Conservation (phyloP, 2,888 invertebrate genomes). For the Resseliella maxima region DNA sequence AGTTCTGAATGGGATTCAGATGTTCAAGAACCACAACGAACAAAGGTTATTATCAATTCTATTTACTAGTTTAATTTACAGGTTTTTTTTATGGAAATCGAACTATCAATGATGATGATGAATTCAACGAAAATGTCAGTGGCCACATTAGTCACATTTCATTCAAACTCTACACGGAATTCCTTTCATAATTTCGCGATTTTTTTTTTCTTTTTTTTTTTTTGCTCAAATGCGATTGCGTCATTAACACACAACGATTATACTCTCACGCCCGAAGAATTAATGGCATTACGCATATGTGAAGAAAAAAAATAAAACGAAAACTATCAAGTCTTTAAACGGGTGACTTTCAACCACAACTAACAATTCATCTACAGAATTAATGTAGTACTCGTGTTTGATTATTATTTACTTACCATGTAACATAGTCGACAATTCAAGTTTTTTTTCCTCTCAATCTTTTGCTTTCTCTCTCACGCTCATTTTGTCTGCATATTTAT, state of each 20-base stretch:
- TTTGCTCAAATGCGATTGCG: not conserved
- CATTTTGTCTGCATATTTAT: not conserved
- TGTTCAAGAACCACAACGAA: conserved; percentile 69
- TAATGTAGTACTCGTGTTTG: conserved; percentile 35
- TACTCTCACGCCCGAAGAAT: not conserved
- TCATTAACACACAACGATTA: conserved; percentile 19
- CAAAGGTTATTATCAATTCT: conserved; percentile 56
- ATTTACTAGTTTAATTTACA: not conserved
- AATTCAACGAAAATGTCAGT: not conserved
- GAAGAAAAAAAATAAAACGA: not conserved
- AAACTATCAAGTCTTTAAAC: not conserved
- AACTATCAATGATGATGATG: not conserved
- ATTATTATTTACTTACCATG: conserved; percentile 6
- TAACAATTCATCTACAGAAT: not conserved
- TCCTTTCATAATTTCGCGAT: conserved; percentile 1
- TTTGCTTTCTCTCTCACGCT: not conserved
- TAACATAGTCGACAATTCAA: not conserved
- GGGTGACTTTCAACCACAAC: not conserved
- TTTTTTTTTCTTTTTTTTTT: not conserved
- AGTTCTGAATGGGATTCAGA: conserved; percentile 94
- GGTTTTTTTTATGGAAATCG: not conserved
- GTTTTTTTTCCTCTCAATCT: not conserved
- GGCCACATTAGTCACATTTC: not conserved
- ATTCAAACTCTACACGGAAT: not conserved
- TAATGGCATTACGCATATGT: not conserved